Conservation (phyloP, 2,888 invertebrate species). For the Perithous albicinctus region DNA sequence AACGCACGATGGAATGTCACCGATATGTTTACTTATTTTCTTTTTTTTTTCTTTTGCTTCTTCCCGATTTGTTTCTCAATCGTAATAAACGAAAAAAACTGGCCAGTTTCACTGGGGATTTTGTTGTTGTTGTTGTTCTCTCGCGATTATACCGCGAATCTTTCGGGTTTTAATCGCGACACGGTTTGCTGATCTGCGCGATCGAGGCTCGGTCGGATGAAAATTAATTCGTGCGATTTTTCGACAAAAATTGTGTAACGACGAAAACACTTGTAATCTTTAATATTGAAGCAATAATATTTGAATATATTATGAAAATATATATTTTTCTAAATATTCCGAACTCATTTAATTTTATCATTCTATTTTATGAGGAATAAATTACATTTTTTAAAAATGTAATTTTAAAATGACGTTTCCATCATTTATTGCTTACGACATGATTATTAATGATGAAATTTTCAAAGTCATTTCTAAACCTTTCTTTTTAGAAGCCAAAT, state of each 20-base stretch:
- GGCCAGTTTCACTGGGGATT: slow-evolving; percentile 50
- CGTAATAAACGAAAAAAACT: slow-evolving; percentile 48
- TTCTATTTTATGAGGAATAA: no score
- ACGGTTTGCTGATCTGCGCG: slow-evolving; percentile 18
- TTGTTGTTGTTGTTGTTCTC: slow-evolving; percentile 20
- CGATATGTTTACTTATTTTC: slow-evolving; percentile 60
- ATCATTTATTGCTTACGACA: no score
- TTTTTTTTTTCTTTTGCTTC: slow-evolving; percentile 26
- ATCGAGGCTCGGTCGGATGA: slow-evolving; percentile 32
- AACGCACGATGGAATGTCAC: slow-evolving; percentile 27
- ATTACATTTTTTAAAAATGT: no score
- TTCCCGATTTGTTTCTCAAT: slow-evolving; percentile 13
- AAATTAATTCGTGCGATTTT: no score
- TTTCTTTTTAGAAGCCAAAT: no score
- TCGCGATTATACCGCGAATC: no score
- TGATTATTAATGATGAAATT: no score
- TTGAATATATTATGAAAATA: background rate
- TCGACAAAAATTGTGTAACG: background rate
- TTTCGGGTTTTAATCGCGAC: slow-evolving; percentile 3
- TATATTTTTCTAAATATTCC: background rate
- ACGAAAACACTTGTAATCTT: background rate
- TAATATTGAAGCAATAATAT: background rate
- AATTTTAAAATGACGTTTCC: no score
- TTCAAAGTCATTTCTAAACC: no score
- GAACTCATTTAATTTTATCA: background rate